Evolutionary conservation across 2,888 invertebrate genomes (phyloP).

Genomic region (Diogma glabrata): DNA sequence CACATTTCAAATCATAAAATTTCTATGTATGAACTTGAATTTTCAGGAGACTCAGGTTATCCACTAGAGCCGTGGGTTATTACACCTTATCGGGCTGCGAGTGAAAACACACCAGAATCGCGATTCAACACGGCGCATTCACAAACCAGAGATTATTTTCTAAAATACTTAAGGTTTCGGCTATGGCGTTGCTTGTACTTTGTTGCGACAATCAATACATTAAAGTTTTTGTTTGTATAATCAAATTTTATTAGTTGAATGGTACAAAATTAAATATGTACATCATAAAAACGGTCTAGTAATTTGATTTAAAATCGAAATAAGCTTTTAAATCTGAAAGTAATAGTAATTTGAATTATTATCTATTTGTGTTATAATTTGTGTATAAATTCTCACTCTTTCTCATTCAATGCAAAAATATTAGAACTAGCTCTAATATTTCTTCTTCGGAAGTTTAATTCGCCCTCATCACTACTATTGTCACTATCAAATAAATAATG

Average conservation of each 20-base stretch:
- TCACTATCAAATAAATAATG: too few relatives aligned
- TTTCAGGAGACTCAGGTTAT: background rate
- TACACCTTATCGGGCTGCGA: background rate
- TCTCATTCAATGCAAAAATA: background rate
- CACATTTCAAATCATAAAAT: too few relatives aligned
- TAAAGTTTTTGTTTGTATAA: background rate
- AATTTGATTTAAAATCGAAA: background rate
- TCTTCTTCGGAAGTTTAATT: background rate
- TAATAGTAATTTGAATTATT: background rate
- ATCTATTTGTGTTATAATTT: too few relatives aligned
- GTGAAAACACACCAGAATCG: background rate
- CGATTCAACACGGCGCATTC: background rate
- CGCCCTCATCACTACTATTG: background rate
- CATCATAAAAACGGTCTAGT: background rate
- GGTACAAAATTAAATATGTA: too few relatives aligned
- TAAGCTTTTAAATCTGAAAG: background rate
- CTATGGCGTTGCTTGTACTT: slow-evolving; percentile 1
- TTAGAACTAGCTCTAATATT: background rate
- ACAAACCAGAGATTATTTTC: background rate
- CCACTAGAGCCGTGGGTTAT: background rate
- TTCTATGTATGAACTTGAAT: too few relatives aligned
- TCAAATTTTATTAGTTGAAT: background rate
- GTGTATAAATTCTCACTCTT: background rate
- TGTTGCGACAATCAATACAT: background rate
- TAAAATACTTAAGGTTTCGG: background rate